Evolutionary conservation across 2,888 invertebrate genomes (phyloP).

Genomic region (Lottia scabra): DNA sequence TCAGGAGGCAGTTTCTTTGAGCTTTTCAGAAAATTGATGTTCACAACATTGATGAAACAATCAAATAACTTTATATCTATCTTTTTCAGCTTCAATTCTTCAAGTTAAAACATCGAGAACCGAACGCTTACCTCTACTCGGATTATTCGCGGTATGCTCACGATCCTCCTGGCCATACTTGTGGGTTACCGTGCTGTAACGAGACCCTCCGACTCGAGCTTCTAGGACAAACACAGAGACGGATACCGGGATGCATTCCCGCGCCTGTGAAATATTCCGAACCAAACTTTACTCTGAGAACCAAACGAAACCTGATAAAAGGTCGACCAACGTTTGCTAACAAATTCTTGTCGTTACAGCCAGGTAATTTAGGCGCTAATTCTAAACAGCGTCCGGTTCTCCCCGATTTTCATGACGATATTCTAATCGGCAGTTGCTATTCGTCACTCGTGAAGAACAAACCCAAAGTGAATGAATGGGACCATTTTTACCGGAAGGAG

Average conservation of each 20-base stretch:
- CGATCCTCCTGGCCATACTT: slow-evolving; percentile 60
- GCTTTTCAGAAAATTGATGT: too few species aligned
- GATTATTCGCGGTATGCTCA: slow-evolving; percentile 52
- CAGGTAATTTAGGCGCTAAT: slow-evolving; percentile 9
- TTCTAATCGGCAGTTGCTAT: neutral
- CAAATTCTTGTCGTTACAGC: slow-evolving; percentile 46
- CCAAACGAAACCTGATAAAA: slow-evolving; percentile 27
- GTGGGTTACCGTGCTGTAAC: slow-evolving; percentile 60
- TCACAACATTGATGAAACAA: neutral
- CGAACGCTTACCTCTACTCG: slow-evolving; percentile 31
- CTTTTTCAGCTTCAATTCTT: slow-evolving; percentile 3
- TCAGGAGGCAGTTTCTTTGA: too few species aligned
- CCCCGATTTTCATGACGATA: slow-evolving; percentile 11
- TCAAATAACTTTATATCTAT: neutral
- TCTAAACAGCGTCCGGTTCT: slow-evolving; percentile 11
- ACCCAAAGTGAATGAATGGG: slow-evolving; percentile 11
- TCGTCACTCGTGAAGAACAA: slow-evolving; percentile 7
- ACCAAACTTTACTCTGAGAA: slow-evolving; percentile 50
- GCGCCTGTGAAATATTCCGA: slow-evolving; percentile 26
- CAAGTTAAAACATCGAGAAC: slow-evolving; percentile 19
- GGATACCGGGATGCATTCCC: slow-evolving; percentile 9
- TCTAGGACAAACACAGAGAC: slow-evolving; percentile 25
- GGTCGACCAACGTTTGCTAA: slow-evolving; percentile 37
- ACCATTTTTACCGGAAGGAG: slow-evolving; percentile 24
- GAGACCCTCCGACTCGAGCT: slow-evolving; percentile 44